phyloP scores from a whole-genome alignment of 2,888 invertebrate genomes.

The Eristalis intricaria region DNA sequence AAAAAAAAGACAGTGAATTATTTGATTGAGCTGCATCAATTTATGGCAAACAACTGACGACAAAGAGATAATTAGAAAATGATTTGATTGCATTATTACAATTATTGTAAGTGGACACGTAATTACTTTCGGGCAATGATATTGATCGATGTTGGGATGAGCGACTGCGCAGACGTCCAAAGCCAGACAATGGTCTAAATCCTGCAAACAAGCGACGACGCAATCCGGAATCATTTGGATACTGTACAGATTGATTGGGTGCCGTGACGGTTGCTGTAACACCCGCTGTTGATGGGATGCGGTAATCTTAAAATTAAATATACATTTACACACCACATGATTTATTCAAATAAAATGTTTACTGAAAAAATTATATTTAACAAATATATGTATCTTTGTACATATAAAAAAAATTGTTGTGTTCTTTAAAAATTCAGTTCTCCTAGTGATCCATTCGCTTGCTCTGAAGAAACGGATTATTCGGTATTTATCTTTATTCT shows the following conservation, averaged over 20 bases:
- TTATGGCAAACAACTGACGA: constrained; percentile 69
- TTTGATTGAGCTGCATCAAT: constrained; percentile 79
- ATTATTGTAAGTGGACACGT: constrained; percentile 75
- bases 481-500: not conserved
- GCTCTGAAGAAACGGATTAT: not conserved
- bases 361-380: not conserved
- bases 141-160: constrained; percentile 91
- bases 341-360: constrained; percentile 15
- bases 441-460: no score
- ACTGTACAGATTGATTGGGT: constrained; percentile 47
- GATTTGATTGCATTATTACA: constrained; percentile 73
- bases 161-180: constrained; percentile 85
- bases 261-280: constrained; percentile 47
- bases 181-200: constrained; percentile 90
- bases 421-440: no score
- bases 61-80: constrained; percentile 73
- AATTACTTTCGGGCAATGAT: constrained; percentile 92
- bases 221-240: constrained; percentile 84
- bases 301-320: constrained; percentile 75
- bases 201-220: constrained; percentile 90
- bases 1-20: constrained; percentile 79
- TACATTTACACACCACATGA: constrained; percentile 47
- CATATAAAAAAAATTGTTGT: not conserved
- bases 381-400: not conserved
- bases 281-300: constrained; percentile 72